Conservation (phyloP, 2,113 vertebrate species). For the Sebastes schlegelii region DNA sequence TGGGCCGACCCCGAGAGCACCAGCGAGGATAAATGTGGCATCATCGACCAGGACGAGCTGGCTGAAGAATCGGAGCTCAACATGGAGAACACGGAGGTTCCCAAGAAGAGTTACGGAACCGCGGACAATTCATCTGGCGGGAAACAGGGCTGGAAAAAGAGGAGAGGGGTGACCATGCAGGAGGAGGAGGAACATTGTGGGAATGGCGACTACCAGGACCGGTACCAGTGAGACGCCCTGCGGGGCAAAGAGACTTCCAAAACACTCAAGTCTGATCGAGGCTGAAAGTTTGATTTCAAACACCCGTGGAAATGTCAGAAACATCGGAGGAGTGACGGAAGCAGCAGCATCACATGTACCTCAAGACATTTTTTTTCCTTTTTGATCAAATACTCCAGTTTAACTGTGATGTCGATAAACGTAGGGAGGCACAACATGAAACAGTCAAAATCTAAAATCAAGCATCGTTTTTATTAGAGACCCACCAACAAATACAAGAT, state of each 20-base stretch:
- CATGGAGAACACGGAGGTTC: conserved; percentile 81
- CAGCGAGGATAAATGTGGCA: conserved; percentile 93
- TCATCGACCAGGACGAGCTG: conserved; percentile 93
- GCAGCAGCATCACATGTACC: conserved; percentile 44
- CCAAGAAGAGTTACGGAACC: conserved; percentile 90
- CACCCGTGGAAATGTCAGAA: conserved; percentile 19
- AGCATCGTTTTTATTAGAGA: conserved; percentile 3
- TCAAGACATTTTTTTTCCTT: conserved; percentile 40
- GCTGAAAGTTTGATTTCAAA: conserved; percentile 28
- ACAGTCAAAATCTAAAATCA: not conserved
- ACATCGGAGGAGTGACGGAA: conserved; percentile 3
- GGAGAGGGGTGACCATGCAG: conserved; percentile 82
- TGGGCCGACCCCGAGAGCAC: conserved; percentile 95
- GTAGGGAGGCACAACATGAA: not conserved
- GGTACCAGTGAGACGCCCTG: conserved; percentile 80
- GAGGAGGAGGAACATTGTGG: conserved; percentile 86
- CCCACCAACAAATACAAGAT: not conserved
- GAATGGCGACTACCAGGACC: conserved; percentile 86
- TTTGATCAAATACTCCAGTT: conserved; percentile 14
- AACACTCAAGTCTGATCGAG: not conserved
- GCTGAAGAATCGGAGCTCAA: conserved; percentile 92
- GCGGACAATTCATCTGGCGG: conserved; percentile 82
- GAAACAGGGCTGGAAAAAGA: conserved; percentile 86
- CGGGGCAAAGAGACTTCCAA: conserved; percentile 27
- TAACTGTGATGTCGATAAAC: conserved; percentile 13